A percentile compares a stretch with the other conserved stretches of the same genome.
phyloP scores from a whole-genome alignment of 2,113 vertebrate genomes.

The Chiloscyllium plagiosum region DNA sequence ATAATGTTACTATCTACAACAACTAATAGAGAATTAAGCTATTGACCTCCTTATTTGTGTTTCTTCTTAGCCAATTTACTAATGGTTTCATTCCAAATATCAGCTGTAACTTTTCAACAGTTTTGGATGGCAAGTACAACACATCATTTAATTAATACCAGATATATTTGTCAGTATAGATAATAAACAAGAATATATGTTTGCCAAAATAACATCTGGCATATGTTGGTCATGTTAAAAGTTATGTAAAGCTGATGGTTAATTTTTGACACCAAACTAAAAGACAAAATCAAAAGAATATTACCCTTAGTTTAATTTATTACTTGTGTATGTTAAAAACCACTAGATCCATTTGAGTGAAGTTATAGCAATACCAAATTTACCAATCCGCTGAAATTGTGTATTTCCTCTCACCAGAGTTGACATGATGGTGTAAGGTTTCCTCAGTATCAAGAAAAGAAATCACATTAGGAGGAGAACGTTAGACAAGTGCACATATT shows the following conservation, averaged over 20 bases:
- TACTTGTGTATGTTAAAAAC: not conserved
- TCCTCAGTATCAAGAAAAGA: not conserved
- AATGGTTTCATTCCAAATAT: not conserved
- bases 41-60: not conserved
- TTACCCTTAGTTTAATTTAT: not conserved
- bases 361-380: not conserved
- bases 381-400: not conserved
- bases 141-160: not conserved
- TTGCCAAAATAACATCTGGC: not conserved
- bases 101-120: not conserved
- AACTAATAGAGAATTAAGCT: not conserved
- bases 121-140: too few relatives aligned
- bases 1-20: too few relatives aligned
- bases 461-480: not conserved
- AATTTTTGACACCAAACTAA: not conserved
- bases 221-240: not conserved
- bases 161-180: constrained; percentile 1
- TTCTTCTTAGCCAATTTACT: not conserved
- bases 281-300: not conserved
- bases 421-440: not conserved
- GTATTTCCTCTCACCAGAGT: not conserved
- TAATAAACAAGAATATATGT: not conserved
- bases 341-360: not conserved
- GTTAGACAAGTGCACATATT: not conserved
- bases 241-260: not conserved